Evolutionary conservation across 2,113 vertebrate species (phyloP).

Genomic region (Brachypodius melanocephalos): DNA sequence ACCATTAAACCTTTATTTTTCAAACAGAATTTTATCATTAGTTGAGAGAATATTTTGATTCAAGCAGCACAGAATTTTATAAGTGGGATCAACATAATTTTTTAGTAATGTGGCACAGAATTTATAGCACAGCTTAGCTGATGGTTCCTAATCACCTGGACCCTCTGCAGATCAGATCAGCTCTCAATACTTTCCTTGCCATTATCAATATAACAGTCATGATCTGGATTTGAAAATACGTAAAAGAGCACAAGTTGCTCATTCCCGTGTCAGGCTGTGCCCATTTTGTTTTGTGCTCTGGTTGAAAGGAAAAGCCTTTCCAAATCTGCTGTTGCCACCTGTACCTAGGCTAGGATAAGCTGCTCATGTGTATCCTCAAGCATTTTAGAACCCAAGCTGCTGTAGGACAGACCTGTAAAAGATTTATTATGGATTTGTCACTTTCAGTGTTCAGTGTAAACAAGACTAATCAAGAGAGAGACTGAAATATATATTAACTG

Average conservation of each 20-base stretch:
- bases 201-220: neutral
- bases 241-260: neutral
- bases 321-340: neutral
- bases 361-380: neutral
- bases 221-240: neutral
- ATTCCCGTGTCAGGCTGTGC: neutral
- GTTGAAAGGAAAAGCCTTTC: neutral
- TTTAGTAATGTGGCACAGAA: neutral
- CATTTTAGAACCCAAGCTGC: neutral
- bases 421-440: neutral
- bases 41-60: neutral
- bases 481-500: neutral
- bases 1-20: neutral
- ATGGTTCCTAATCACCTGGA: neutral
- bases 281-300: neutral
- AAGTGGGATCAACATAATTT: neutral
- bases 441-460: neutral
- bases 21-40: neutral
- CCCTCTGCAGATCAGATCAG: neutral
- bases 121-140: neutral
- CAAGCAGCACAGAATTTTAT: neutral
- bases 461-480: neutral
- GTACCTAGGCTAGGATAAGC: neutral
- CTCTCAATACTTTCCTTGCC: neutral
- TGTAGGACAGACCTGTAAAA: neutral